A percentile compares a stretch with the other conserved stretches of the same genome.
Evolutionary conservation across 2,888 invertebrate species (phyloP).

Genomic region (Andrena camellia): DNA sequence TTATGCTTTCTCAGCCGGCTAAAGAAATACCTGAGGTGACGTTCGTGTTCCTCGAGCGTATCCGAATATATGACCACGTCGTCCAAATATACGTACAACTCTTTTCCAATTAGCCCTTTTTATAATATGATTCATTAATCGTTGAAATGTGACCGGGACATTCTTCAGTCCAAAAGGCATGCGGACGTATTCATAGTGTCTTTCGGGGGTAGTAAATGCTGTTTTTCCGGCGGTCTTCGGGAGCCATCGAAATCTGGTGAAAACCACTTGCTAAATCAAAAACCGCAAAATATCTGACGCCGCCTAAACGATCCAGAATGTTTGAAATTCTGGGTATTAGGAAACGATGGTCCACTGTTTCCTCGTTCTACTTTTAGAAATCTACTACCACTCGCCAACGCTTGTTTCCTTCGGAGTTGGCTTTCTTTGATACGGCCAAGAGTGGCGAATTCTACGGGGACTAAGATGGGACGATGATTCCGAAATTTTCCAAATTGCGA

Average conservation of each 20-base stretch:
- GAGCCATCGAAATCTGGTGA: not conserved
- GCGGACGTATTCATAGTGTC: not conserved
- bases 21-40: not conserved
- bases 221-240: not conserved
- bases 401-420: not conserved
- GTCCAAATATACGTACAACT: not conserved
- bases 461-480: not conserved
- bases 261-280: not conserved
- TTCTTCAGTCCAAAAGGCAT: not conserved
- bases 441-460: constrained; percentile 2
- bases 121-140: not conserved
- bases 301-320: not conserved
- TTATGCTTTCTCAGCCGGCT: not conserved
- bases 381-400: not conserved
- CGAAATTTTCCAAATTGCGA: not conserved
- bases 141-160: not conserved
- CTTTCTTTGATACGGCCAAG: not conserved
- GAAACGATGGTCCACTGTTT: not conserved
- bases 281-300: not conserved
- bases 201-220: not conserved
- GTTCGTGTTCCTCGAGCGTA: not conserved
- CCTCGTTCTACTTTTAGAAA: not conserved
- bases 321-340: too few species aligned
- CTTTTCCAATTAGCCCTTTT: not conserved
- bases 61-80: not conserved